Evolutionary conservation across 92 coral and sea anemone genomes (phyloP).

Genomic region (Anthopleura xanthogrammica): DNA sequence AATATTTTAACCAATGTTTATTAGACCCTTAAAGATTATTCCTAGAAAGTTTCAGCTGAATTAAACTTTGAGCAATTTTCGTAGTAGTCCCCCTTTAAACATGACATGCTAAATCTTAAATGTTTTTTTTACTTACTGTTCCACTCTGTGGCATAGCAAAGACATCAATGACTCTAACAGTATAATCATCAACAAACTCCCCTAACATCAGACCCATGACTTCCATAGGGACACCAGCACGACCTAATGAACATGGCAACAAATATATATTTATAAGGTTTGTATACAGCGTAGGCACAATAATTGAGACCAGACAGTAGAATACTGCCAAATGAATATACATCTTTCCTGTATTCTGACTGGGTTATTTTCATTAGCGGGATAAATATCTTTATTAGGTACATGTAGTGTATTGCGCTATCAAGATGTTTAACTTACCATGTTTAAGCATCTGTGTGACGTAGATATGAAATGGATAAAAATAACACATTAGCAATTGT

Average conservation of each 20-base stretch:
- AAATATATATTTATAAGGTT: not conserved
- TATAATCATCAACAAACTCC: conserved; percentile 98
- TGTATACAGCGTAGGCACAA: too few species aligned
- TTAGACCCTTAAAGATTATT: too few species aligned
- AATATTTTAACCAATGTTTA: too few species aligned
- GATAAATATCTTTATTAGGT: too few species aligned
- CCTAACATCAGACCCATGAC: conserved; percentile 99
- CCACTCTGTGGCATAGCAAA: conserved; percentile 99
- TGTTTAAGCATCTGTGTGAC: conserved; percentile 83
- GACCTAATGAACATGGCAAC: conserved; percentile 45
- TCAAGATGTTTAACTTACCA: conserved; percentile 61
- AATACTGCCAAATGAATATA: too few species aligned
- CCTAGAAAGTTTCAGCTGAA: too few species aligned
- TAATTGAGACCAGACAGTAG: too few species aligned
- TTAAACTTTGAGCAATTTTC: too few species aligned
- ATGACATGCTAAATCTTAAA: not conserved
- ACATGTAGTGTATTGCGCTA: too few species aligned
- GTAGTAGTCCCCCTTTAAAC: too few species aligned
- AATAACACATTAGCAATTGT: not conserved
- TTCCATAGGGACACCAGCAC: conserved; percentile 99
- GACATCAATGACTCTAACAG: conserved; percentile 96
- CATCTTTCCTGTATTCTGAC: too few species aligned
- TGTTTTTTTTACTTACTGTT: conserved; percentile 62
- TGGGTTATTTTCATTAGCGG: not conserved
- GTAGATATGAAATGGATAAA: not conserved